Conservation (phyloP, 2,888 invertebrate species). For the Agapostemon virescens region DNA sequence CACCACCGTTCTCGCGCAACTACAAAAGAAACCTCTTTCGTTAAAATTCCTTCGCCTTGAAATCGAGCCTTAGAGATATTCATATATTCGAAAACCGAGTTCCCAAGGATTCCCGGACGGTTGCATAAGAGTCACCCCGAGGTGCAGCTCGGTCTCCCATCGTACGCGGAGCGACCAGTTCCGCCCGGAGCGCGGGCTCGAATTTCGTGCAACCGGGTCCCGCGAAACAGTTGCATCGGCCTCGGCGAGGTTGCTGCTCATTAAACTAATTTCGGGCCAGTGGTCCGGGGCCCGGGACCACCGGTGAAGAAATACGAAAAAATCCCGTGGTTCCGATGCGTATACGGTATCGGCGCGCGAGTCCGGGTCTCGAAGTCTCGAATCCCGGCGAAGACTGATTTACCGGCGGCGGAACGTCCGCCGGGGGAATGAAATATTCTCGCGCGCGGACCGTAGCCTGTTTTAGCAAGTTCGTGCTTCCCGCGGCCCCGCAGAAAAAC, state of each 20-base stretch:
- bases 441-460: constrained; percentile 43
- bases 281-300: neutral
- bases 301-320: constrained; percentile 30
- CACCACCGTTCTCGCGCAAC: neutral
- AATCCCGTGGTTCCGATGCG: constrained; percentile 3
- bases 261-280: constrained; percentile 14
- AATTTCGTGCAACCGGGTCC: neutral
- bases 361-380: constrained; percentile 32
- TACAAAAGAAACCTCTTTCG: neutral
- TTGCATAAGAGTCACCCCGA: neutral
- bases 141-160: neutral
- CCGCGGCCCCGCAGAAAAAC: constrained; percentile 30
- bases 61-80: neutral
- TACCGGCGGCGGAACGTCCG: constrained; percentile 53
- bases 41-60: neutral
- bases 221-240: neutral
- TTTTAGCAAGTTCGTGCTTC: constrained; percentile 51
- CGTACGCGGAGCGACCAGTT: neutral
- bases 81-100: neutral
- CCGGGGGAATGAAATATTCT: constrained; percentile 49
- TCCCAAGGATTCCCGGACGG: neutral
- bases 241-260: neutral
- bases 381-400: constrained; percentile 46
- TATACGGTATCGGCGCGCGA: constrained; percentile 47
- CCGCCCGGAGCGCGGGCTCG: neutral